Conservation (phyloP, 2,888 invertebrate genomes). For the Drosophila sordidula region DNA sequence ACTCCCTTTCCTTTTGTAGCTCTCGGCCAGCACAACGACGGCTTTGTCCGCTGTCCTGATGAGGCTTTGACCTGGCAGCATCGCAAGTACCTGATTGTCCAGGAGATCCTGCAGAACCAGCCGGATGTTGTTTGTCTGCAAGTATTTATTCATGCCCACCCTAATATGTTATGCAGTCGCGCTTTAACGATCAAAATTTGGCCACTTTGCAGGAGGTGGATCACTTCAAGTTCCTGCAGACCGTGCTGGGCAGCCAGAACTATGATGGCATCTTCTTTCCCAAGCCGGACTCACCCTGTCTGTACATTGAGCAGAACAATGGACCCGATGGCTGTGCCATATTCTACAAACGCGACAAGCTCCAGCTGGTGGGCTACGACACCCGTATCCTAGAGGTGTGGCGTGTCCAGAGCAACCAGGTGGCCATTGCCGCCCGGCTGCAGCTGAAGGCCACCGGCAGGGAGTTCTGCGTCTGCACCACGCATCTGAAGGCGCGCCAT, state of each 20-base stretch:
- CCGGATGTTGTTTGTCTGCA: constrained; percentile 91
- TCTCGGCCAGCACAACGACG: constrained; percentile 89
- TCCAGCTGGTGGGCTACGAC: constrained; percentile 87
- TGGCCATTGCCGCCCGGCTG: constrained; percentile 87
- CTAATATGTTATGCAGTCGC: constrained; percentile 26
- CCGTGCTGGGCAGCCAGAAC: constrained; percentile 88
- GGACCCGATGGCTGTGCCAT: constrained; percentile 93
- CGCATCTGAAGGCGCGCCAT: constrained; percentile 90
- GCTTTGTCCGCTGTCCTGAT: constrained; percentile 89
- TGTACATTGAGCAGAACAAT: constrained; percentile 89
- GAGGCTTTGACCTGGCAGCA: constrained; percentile 90
- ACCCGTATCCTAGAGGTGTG: constrained; percentile 89
- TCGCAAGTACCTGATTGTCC: constrained; percentile 88
- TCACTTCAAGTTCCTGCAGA: constrained; percentile 89
- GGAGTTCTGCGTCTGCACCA: constrained; percentile 89
- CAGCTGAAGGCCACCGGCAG: constrained; percentile 86
- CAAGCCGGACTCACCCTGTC: constrained; percentile 91
- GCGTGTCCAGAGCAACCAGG: constrained; percentile 91
- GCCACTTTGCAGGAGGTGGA: constrained; percentile 88
- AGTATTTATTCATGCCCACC: constrained; percentile 83
- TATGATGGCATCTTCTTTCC: constrained; percentile 90
- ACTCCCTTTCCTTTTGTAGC: constrained; percentile 85
- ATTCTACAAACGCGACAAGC: constrained; percentile 88
- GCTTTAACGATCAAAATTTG: constrained; percentile 51
- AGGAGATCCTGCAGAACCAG: constrained; percentile 89